Base-by-base conservation (phyloP, 2,888 invertebrate genomes). In the Chrysolina haemoptera region DNA sequence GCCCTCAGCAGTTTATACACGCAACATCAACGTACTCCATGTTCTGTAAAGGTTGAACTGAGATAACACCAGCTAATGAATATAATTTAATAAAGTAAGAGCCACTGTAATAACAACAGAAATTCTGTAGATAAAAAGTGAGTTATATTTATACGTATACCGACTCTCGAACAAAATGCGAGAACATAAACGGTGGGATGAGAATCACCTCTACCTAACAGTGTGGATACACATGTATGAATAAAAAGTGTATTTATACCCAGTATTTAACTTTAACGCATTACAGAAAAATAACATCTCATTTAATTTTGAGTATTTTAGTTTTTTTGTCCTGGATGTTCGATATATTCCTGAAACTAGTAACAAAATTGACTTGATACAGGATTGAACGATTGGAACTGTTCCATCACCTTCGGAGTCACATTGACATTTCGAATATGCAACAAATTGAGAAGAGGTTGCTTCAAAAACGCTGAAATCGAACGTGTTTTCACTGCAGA, bases 1-100 rank as follows among this genome's bases (percentile, higher is more conserved):
- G 80, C 82, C 82, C 81, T 82, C 78, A 80, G 79, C 79, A 79
- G 79, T 82, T 82, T 79, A 80, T 74, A 76, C 80, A 80, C 80
- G 79, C 79, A 80, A 80, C 75, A 78, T 76, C 79, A 78, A 63
- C 74, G 63, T 74, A 64, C 70, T 69, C 67, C 68, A 63, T 48
- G 69, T 70, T 70, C 62, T 62, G 67, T 64, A 70, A 71, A 74
- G 71, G 68, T 70, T 64, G 18, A 64, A 70, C 53, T 71, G 64
- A 74, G 74, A 74, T 74, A 73, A 75, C 65, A 55, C 68, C 40
- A 65, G 66, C 68, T 75, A 72, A 75, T 75, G 75, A 75, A 72
- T 75, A 72, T 72, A 70, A 72, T 72, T 72, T 71, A 53, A 70
- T 75, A 67, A 71, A 71, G 41, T 62, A 66, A 62, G 62, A 66